phyloP scores from a whole-genome alignment of 2,888 invertebrate species.

The Spodoptera littoralis region DNA sequence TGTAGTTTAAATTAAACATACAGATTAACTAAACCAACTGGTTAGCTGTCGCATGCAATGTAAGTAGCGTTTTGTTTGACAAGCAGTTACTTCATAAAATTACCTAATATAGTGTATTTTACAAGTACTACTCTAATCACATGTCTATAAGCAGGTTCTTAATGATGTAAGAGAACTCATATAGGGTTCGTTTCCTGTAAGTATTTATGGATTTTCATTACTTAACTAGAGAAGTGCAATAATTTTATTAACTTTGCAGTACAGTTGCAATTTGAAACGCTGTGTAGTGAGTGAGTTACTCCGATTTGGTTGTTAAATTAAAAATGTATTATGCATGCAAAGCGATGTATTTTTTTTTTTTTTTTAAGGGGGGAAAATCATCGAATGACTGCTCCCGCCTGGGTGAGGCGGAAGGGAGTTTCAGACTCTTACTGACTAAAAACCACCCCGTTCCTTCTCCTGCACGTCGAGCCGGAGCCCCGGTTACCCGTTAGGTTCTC shows the following conservation, averaged over 20 bases:
- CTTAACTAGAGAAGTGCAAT: constrained; percentile 13
- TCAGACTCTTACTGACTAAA: too few relatives aligned
- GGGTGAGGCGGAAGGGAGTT: too few relatives aligned
- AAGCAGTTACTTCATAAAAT: constrained; percentile 19
- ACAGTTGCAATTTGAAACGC: too few relatives aligned
- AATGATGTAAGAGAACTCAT: constrained; percentile 24
- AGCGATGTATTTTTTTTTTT: too few relatives aligned
- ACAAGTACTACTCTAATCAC: not conserved
- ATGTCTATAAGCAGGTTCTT: not conserved
- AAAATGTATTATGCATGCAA: too few relatives aligned
- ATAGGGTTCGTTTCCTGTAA: constrained; percentile 23
- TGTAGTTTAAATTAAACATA: constrained; percentile 34
- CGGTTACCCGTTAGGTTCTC: too few relatives aligned
- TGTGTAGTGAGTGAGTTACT: too few relatives aligned
- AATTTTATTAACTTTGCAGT: not conserved
- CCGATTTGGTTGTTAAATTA: too few relatives aligned
- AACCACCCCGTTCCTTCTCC: too few relatives aligned
- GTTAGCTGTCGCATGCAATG: not conserved
- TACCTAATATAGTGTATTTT: not conserved
- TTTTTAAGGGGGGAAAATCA: too few relatives aligned
- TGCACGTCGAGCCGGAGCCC: too few relatives aligned
- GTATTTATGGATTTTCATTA: constrained; percentile 10
- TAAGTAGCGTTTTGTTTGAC: constrained; percentile 9
- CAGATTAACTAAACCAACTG: constrained; percentile 20
- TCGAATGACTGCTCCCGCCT: too few relatives aligned